Base-by-base conservation (phyloP, 2,113 vertebrate species). In the Phasianus colchicus region DNA sequence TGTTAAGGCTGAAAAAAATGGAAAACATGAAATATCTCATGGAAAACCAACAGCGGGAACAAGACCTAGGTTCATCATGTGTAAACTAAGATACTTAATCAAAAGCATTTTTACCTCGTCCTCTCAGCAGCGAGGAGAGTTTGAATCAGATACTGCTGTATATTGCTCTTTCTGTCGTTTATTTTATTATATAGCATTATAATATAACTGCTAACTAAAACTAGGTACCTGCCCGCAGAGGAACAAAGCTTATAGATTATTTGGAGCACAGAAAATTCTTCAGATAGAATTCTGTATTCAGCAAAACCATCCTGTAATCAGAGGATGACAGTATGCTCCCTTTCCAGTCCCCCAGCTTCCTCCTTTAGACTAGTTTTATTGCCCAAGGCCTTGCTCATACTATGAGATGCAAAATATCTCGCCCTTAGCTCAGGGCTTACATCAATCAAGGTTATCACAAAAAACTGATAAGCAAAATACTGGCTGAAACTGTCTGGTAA, bases 231-330 rank as follows among this genome's bases (percentile, higher is more conserved):
- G 9, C 12, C 24, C 17, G 2, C 9, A 17, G 25, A 25, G 27
- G 29, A 3, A 8, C 12, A 11, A 72, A 34, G 4, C 11, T 42
- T 16, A 6, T 11, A 48, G 24, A 65, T 40, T 3, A 5, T 55
- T 36, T 83, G 36, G 40, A 58, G 9, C 17, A 42, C 24, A 25
- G 1, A 1, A 70, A 14, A 11, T 15, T 40, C 47, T 30, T 84
- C 29, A 30, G 17, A 6, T 0, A 4, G 7, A 4, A 1, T 40
- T 66, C 8, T 2, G 14, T 32, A 10, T 45, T 9, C 13, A 22
- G 19, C 24, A 73, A 16, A 83, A 6, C 2, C 45, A 2, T 30
- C 63, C 43, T 36, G 5, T 2, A 24, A 13, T 24, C 34, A 27
- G 3, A 52, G 25, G 4, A 52, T 15, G 52, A 30, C 16, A 22